phyloP scores from a whole-genome alignment of 1,140 invertebrate species.

The Armadillidium nasatum region DNA sequence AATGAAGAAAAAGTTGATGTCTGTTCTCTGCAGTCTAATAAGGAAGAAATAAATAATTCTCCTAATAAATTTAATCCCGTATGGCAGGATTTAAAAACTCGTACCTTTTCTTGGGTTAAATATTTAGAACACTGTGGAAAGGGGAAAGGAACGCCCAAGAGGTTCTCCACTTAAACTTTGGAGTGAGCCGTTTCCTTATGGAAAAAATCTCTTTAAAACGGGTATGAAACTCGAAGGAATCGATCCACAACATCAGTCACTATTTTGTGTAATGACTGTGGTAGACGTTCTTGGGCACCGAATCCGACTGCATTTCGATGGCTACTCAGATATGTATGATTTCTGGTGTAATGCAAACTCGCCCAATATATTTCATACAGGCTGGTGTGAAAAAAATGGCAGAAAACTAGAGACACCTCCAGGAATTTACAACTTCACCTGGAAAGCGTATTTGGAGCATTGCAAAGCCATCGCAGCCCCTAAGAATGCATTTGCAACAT shows the following conservation, averaged over 20 bases:
- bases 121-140: constrained; percentile 60
- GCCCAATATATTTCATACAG: constrained; percentile 81
- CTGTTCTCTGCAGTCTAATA: neutral
- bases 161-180: constrained; percentile 71
- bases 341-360: constrained; percentile 92
- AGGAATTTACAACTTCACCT: constrained; percentile 69
- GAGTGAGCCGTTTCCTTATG: constrained; percentile 67
- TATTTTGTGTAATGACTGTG: constrained; percentile 82
- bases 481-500: constrained; percentile 66
- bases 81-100: constrained; percentile 55
- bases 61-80: neutral
- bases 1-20: constrained; percentile 17
- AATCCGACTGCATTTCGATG: constrained; percentile 85
- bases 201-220: constrained; percentile 55
- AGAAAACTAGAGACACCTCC: constrained; percentile 70
- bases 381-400: constrained; percentile 83
- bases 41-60: constrained; percentile 5
- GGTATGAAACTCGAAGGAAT: constrained; percentile 92
- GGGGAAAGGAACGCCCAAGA: constrained; percentile 57
- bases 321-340: constrained; percentile 81
- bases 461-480: constrained; percentile 72
- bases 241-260: constrained; percentile 81
- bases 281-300: constrained; percentile 71
- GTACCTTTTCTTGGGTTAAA: constrained; percentile 67
- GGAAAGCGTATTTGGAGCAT: constrained; percentile 76